Conservation (phyloP, 2,113 vertebrate species). For the Semnornis frantzii region DNA sequence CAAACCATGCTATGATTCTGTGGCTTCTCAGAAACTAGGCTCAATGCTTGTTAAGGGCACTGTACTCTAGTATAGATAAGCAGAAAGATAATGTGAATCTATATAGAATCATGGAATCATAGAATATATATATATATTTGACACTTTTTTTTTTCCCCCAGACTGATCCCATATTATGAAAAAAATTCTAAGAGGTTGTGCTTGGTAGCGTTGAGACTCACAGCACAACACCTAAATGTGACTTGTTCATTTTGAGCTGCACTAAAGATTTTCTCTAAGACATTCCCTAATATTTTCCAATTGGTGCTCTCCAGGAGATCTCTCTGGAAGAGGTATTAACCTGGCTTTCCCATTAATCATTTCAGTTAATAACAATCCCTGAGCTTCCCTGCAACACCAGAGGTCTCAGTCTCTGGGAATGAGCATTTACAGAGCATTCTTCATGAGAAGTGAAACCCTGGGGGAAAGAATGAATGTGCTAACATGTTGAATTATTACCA, state of each 20-base stretch:
- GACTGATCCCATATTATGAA: neutral
- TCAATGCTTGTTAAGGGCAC: neutral
- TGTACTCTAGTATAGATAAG: neutral
- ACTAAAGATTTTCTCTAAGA: neutral
- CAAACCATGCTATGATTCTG: neutral
- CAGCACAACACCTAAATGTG: neutral
- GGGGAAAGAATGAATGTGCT: neutral
- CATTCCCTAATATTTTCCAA: neutral
- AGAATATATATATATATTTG: neutral
- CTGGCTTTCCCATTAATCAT: neutral
- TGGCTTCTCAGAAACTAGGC: neutral
- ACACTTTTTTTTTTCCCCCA: neutral
- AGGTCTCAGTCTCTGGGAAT: neutral
- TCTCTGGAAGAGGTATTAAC: neutral
- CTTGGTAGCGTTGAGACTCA: neutral
- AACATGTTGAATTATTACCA: neutral
- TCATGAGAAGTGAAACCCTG: neutral
- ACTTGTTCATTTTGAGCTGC: neutral
- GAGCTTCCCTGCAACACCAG: neutral
- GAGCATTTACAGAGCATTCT: neutral
- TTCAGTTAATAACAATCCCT: neutral
- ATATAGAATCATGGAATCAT: too few species aligned
- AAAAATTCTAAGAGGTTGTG: neutral
- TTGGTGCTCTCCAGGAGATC: neutral
- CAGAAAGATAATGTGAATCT: neutral